A percentile compares a stretch with the other conserved stretches of the same genome.
These are phyloP conservation scores for Agapetus fuscipes DNA, from an alignment of 2,888 invertebrate genomes.

Conservation along the genomic window DNA sequence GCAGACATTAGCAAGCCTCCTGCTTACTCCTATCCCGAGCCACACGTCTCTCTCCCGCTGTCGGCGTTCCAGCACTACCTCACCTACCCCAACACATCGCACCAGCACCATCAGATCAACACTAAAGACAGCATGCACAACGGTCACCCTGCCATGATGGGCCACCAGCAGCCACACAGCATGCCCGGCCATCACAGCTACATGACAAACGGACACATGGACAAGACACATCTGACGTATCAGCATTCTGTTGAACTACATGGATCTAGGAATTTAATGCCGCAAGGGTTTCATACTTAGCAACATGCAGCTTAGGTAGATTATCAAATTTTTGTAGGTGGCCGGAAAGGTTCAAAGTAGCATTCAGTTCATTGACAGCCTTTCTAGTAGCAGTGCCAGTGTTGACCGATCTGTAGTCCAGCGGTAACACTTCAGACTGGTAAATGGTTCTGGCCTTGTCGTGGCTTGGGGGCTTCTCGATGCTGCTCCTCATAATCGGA, in stretches of 20 bases:
- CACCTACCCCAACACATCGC: slow-evolving; percentile 9
- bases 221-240: slow-evolving; percentile 3
- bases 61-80: slow-evolving; percentile 16
- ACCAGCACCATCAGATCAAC: not conserved
- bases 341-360: too few relatives aligned
- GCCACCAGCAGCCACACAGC: slow-evolving; percentile 5
- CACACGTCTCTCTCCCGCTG: slow-evolving; percentile 8
- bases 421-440: too few relatives aligned
- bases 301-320: too few relatives aligned
- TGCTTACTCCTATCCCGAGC: slow-evolving; percentile 8
- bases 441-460: too few relatives aligned
- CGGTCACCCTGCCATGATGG: too few relatives aligned
- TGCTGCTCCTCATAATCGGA: too few relatives aligned
- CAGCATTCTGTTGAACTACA: slow-evolving; percentile 3
- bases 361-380: too few relatives aligned
- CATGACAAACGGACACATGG: slow-evolving; percentile 9
- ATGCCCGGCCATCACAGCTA: slow-evolving; percentile 10
- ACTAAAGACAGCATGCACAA: too few relatives aligned
- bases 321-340: too few relatives aligned
- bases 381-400: too few relatives aligned
- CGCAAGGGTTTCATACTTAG: slow-evolving; percentile 3
- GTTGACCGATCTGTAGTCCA: too few relatives aligned
- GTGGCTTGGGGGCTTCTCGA: too few relatives aligned
- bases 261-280: slow-evolving; percentile 2
- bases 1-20: not conserved